A percentile compares a stretch with the other conserved stretches of the same genome.
phyloP scores from a whole-genome alignment of 2,888 invertebrate species.

The Steinernema carpocapsae region DNA sequence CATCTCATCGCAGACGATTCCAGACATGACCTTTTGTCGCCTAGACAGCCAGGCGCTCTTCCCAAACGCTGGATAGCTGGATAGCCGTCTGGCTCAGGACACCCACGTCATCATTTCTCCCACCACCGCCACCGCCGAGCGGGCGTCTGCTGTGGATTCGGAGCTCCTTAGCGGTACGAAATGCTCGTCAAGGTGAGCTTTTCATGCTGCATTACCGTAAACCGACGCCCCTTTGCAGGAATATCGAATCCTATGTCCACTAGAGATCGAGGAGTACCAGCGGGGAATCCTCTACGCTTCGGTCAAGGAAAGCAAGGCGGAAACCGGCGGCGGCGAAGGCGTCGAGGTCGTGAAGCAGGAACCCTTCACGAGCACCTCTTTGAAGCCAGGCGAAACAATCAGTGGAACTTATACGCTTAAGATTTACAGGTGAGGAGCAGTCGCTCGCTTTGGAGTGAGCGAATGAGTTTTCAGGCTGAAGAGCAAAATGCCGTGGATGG shows the following conservation, averaged over 20 bases:
- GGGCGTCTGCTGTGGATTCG: no score
- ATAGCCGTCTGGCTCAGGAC: no score
- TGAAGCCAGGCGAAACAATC: conserved; percentile 51
- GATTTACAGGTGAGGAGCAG: conserved; percentile 51
- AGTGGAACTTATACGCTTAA: conserved; percentile 60
- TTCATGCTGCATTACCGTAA: not conserved
- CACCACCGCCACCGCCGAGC: no score
- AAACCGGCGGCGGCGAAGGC: conserved; percentile 64
- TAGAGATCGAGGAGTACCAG: conserved; percentile 57
- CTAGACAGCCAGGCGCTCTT: no score
- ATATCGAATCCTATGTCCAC: conserved; percentile 57
- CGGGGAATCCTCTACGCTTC: conserved; percentile 56
- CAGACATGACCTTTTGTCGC: no score
- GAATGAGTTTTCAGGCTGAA: not conserved
- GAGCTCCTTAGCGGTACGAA: no score
- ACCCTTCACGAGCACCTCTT: conserved; percentile 49
- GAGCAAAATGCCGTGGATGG: conserved; percentile 56
- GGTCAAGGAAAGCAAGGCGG: conserved; percentile 54
- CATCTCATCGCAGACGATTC: no score
- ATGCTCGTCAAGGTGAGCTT: not conserved
- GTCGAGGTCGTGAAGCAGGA: conserved; percentile 55
- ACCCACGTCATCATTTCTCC: no score
- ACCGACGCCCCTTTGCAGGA: conserved; percentile 48
- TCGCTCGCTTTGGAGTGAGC: not conserved
- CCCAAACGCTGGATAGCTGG: no score